Evolutionary conservation across 2,888 invertebrate genomes (phyloP), one percentile per base, ranked within the genome.

Genomic region (Pristionchus maxplancki): DNA sequence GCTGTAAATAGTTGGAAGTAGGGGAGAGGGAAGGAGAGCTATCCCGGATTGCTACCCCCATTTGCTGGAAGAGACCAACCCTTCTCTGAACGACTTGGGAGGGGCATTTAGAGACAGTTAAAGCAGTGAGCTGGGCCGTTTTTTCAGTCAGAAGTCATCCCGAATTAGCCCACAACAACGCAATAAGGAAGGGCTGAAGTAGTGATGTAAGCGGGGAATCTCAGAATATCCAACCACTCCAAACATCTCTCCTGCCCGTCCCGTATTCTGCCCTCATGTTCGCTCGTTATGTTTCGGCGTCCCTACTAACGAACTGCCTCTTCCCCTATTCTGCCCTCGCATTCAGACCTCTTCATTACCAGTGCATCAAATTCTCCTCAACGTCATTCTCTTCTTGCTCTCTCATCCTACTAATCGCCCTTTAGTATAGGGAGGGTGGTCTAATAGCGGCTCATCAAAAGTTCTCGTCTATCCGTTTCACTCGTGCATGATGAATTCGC

Each of bases 101-200:
- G 50, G 50, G 11, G 50, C 17, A 50, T 50, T 50, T 50, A 50
- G 50, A 50, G 50, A 50, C 50, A 50, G 20, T n/a, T n/a, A n/a
- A n/a, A n/a, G n/a, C n/a, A n/a, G n/a, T n/a, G n/a, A n/a, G n/a
- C n/a, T n/a, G n/a, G n/a, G n/a, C 44, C 44, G 44, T 9, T 44
- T 11, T 44, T 11, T 6, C 8, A 44, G 44, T 44, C 58, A 58
- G 6, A 58, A 58, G 58, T n/a, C 58, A 58, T 58, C n/a, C n/a
- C 64, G 64, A 67, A 34, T 34, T 28, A 28, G 64, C 64, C n/a
- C 64, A 67, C 64, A 67, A 67, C 64, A 67, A 67, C 28, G 64
- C 34, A 11, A 67, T 67, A 67, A 67, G 64, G 64, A 67, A 67
- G 31, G 34, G 31, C 64, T 67, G 20, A 15, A 31, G 31, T 67